Evolutionary conservation across 2,113 vertebrate species (phyloP).

Genomic region (Erythrocercus mccallii): DNA sequence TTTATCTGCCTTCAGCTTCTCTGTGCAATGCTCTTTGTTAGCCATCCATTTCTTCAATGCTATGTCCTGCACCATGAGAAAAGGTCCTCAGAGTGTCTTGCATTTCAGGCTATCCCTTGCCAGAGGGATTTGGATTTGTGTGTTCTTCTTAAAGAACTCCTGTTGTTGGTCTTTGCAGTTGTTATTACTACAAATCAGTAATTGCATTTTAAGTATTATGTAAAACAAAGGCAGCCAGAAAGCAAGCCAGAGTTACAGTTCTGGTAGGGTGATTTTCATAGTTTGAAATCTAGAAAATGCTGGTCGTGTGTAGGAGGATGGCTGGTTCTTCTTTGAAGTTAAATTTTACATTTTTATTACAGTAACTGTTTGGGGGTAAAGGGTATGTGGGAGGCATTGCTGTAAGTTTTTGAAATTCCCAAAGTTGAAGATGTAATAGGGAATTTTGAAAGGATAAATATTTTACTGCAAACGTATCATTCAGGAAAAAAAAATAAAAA

Average conservation of each 20-base stretch:
- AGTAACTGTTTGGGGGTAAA: not conserved
- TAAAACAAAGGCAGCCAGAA: not conserved
- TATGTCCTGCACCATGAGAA: not conserved
- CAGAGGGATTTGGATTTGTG: not conserved
- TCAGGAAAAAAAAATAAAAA: not conserved
- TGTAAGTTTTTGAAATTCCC: not conserved
- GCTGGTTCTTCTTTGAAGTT: not conserved
- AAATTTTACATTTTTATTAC: not conserved
- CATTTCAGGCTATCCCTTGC: not conserved
- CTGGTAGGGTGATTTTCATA: not conserved
- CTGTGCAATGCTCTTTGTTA: not conserved
- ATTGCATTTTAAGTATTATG: not conserved
- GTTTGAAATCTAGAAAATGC: not conserved
- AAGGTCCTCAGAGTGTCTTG: not conserved
- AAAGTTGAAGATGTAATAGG: not conserved
- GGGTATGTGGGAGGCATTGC: not conserved
- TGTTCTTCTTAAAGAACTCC: not conserved
- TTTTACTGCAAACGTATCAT: not conserved
- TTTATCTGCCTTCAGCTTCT: not conserved
- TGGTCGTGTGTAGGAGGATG: not conserved
- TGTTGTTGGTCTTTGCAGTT: not conserved
- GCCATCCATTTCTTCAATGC: not conserved
- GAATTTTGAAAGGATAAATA: not conserved
- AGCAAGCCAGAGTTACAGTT: not conserved
- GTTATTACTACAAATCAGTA: not conserved